Evolutionary conservation across 2,113 vertebrate genomes (phyloP).

Genomic region (Upupa epops): DNA sequence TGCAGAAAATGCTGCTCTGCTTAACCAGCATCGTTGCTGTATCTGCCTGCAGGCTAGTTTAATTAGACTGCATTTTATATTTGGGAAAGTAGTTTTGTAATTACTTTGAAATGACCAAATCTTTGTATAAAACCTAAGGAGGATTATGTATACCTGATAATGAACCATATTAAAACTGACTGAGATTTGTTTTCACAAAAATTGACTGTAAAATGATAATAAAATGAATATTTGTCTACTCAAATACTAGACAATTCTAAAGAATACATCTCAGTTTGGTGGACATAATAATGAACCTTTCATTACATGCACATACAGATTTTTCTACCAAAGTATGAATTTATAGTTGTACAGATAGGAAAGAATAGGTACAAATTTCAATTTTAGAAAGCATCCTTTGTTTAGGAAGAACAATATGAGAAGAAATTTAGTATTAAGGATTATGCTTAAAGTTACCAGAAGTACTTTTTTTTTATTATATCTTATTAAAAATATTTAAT

Average conservation of each 20-base stretch:
- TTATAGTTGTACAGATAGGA: neutral
- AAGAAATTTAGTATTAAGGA: neutral
- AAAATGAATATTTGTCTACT: neutral
- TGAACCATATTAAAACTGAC: slow-evolving; percentile 19
- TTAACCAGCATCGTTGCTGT: slow-evolving; percentile 58
- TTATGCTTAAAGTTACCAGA: neutral
- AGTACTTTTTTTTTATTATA: neutral
- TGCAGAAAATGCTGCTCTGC: slow-evolving; percentile 66
- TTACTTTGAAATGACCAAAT: slow-evolving; percentile 73
- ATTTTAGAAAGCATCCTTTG: neutral
- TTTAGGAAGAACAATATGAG: neutral
- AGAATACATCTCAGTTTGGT: neutral
- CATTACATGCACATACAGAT: neutral
- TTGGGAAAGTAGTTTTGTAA: slow-evolving; percentile 65
- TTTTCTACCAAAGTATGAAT: neutral
- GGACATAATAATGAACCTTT: neutral
- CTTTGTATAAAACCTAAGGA: slow-evolving; percentile 46
- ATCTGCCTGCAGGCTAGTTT: slow-evolving; percentile 65
- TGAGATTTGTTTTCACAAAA: slow-evolving; percentile 49
- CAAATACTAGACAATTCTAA: neutral
- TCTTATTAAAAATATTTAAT: neutral
- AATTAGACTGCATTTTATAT: slow-evolving; percentile 76
- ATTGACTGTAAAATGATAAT: neutral
- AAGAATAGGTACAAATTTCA: neutral
- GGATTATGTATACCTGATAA: slow-evolving; percentile 31